A percentile compares a stretch with the other conserved stretches of the same genome.
These are phyloP conservation scores for Linnaemya tessellans DNA, from an alignment of 2,888 invertebrate species.

Conservation along the genomic window DNA sequence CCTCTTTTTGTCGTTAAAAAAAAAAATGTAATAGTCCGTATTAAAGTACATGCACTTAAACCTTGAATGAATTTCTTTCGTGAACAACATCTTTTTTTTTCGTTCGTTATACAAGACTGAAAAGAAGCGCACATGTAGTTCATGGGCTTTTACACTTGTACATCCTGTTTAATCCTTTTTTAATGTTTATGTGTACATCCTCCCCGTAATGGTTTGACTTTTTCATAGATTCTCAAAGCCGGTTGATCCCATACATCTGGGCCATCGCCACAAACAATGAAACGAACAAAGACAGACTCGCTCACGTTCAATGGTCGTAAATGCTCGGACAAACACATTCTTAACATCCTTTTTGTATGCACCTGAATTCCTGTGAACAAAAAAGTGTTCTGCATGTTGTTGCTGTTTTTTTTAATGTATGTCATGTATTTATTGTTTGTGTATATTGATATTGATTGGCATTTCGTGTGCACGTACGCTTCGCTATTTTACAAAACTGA, in stretches of 20 bases:
- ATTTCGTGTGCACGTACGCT: not conserved
- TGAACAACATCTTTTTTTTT: slow-evolving; percentile 2
- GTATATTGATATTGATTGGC: not conserved
- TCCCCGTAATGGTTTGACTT: slow-evolving; percentile 9
- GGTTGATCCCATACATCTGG: not conserved
- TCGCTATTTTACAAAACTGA: not conserved
- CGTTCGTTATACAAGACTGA: not conserved
- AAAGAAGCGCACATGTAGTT: not conserved
- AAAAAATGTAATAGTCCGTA: not conserved
- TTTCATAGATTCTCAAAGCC: not conserved
- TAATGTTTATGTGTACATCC: slow-evolving; percentile 13
- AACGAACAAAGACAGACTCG: slow-evolving; percentile 1
- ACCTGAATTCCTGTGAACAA: not conserved
- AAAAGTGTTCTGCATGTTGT: not conserved
- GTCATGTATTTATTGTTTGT: not conserved
- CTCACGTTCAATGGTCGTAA: slow-evolving; percentile 24
- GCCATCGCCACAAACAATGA: slow-evolving; percentile 11
- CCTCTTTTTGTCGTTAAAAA: not conserved
- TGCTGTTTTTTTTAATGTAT: not conserved
- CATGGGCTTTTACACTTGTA: not conserved
- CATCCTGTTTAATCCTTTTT: slow-evolving; percentile 20
- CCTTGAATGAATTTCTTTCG: slow-evolving; percentile 13
- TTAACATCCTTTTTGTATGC: not conserved
- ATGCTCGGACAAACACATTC: slow-evolving; percentile 29
- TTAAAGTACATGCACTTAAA: not conserved